phyloP scores from a whole-genome alignment of 2,797 vertebrate genomes.

The Bradypodion pumilum region DNA sequence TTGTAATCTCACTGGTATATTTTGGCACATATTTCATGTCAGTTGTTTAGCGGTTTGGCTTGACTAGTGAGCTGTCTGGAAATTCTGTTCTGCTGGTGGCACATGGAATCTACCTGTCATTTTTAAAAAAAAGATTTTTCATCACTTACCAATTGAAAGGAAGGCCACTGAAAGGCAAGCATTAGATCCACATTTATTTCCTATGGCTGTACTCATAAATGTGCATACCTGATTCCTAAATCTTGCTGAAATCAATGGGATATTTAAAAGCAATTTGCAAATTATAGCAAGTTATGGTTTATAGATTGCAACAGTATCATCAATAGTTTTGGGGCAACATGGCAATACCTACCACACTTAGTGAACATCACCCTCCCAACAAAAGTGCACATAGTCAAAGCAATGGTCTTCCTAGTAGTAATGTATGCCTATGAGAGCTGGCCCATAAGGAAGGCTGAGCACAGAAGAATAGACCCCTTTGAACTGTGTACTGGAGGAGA shows the following conservation, averaged over 20 bases:
- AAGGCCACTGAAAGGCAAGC: background rate
- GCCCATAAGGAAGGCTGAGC: no score
- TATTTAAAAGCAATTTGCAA: no score
- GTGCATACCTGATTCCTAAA: background rate
- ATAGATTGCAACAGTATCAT: conserved; percentile 6
- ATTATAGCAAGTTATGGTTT: background rate
- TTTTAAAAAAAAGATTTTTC: background rate
- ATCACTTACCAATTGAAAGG: background rate
- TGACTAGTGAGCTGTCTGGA: conserved; percentile 45
- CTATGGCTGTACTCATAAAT: background rate
- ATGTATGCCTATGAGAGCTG: no score
- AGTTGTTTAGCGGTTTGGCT: conserved; percentile 44
- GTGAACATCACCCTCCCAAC: no score
- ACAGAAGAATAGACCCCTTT: no score
- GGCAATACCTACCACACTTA: conserved; percentile 31
- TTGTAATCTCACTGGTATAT: conserved; percentile 41
- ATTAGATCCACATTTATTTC: background rate
- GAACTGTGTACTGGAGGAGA: no score
- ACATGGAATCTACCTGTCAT: conserved; percentile 25
- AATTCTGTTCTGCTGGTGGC: conserved; percentile 34
- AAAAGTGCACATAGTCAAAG: background rate
- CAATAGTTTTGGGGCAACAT: conserved; percentile 30
- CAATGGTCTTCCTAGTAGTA: no score
- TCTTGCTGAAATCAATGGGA: background rate
- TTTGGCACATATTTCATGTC: conserved; percentile 50